Conservation (phyloP, 2,113 vertebrate genomes). For the Aythya baeri region DNA sequence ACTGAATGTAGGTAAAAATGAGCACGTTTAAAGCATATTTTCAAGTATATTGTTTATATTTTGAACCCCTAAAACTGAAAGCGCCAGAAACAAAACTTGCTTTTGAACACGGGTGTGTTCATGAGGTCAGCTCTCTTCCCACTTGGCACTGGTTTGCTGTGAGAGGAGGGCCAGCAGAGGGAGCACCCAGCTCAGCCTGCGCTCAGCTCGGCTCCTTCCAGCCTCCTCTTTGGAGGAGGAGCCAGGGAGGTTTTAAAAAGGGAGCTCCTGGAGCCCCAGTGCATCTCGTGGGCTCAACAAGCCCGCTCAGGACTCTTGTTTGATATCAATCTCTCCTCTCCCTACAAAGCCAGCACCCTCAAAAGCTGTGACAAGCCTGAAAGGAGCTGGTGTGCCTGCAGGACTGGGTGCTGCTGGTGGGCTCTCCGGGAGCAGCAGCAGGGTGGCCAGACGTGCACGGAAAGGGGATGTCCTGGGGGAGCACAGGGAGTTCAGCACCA, state of each 20-base stretch:
- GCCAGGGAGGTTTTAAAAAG: not conserved
- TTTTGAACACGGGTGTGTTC: not conserved
- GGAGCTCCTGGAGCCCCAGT: not conserved
- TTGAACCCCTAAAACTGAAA: not conserved
- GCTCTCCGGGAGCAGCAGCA: not conserved
- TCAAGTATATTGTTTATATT: not conserved
- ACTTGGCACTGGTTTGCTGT: not conserved
- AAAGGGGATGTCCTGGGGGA: not conserved
- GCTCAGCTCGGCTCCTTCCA: not conserved
- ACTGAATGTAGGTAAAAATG: not conserved
- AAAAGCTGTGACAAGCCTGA: not conserved
- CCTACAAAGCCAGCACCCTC: rapidly evolving
- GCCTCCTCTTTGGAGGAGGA: not conserved
- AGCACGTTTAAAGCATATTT: not conserved
- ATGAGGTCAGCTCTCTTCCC: rapidly evolving
- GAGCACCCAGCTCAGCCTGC: not conserved
- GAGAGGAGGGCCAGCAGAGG: slow-evolving; percentile 52
- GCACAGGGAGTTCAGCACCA: not conserved
- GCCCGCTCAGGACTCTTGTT: not conserved
- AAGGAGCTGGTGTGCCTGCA: not conserved
- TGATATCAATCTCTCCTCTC: not conserved
- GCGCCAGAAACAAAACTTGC: not conserved
- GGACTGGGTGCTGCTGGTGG: not conserved
- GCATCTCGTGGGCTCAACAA: not conserved
- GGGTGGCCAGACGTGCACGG: rapidly evolving